Evolutionary conservation across 2,888 invertebrate species (phyloP).

Genomic region (Platynereis dumerilii): DNA sequence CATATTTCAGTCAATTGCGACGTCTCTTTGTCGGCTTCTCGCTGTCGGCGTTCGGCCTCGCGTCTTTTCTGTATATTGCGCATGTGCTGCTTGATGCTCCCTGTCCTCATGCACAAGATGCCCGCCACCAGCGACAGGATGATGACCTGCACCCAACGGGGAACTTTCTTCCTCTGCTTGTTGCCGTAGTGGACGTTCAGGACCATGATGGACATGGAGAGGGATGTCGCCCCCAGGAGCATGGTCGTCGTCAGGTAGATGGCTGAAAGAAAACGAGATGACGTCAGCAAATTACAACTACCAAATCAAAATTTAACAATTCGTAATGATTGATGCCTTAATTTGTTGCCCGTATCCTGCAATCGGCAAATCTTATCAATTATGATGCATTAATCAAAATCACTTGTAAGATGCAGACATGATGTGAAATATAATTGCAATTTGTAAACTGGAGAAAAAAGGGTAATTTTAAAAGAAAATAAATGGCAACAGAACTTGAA

Average conservation of each 20-base stretch:
- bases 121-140: slow-evolving; percentile 14
- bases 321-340: too few species aligned
- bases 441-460: too few species aligned
- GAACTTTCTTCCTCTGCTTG: slow-evolving; percentile 11
- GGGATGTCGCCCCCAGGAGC: slow-evolving; percentile 22
- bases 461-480: too few species aligned
- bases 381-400: too few species aligned
- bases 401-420: too few species aligned
- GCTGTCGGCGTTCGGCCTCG: neutral
- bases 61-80: neutral
- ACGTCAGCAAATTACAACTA: too few species aligned
- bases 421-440: too few species aligned
- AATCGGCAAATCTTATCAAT: too few species aligned
- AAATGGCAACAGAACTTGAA: too few species aligned
- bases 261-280: slow-evolving; percentile 11
- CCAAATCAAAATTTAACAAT: too few species aligned
- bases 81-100: neutral
- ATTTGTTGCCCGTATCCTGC: too few species aligned
- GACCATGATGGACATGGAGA: slow-evolving; percentile 18
- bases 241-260: slow-evolving; percentile 25
- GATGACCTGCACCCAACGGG: slow-evolving; percentile 2
- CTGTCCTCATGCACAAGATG: slow-evolving; percentile 19
- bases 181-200: slow-evolving; percentile 18
- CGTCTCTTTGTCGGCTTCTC: neutral
- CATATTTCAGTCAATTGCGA: neutral